A percentile compares a stretch with the other conserved stretches of the same genome.
These are phyloP conservation scores for Uromys caudimaculatus DNA, from an alignment of 2,797 vertebrate genomes.

Conservation along the genomic window DNA sequence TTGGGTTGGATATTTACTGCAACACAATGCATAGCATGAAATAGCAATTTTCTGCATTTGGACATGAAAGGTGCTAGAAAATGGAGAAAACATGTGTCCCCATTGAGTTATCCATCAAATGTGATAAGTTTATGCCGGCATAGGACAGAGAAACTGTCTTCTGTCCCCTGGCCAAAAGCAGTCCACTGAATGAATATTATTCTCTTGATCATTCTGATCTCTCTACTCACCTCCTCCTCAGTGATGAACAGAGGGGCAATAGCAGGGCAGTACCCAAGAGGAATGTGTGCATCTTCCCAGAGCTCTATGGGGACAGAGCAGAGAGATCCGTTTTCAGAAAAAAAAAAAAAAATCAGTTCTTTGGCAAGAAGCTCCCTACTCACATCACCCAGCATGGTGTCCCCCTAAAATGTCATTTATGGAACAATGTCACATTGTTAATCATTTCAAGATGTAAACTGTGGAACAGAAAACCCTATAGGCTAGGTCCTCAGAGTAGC, in stretches of 20 bases:
- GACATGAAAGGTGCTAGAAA: no score
- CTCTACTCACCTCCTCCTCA: not conserved
- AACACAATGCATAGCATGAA: not conserved
- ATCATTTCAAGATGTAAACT: not conserved
- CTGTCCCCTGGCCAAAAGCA: not conserved
- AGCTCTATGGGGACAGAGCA: fast-evolving
- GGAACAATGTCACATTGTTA: not conserved
- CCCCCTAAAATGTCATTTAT: not conserved
- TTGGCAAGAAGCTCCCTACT: not conserved
- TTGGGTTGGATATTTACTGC: no score
- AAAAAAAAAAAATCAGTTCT: not conserved
- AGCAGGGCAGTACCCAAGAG: not conserved
- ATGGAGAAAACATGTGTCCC: fast-evolving
- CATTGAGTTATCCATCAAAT: not conserved
- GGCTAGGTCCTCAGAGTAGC: not conserved
- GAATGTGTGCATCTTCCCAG: no score
- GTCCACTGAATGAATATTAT: fast-evolving
- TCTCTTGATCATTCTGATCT: fast-evolving
- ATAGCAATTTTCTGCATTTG: not conserved
- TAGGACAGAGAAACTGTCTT: fast-evolving
- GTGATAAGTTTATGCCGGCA: not conserved
- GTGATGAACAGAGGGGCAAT: no score
- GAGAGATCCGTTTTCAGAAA: not conserved
- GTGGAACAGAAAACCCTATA: not conserved
- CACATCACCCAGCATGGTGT: not conserved